A percentile compares a stretch with the other conserved stretches of the same genome.
Conservation (phyloP, 2,888 invertebrate species). For the Tenthredo livida region DNA sequence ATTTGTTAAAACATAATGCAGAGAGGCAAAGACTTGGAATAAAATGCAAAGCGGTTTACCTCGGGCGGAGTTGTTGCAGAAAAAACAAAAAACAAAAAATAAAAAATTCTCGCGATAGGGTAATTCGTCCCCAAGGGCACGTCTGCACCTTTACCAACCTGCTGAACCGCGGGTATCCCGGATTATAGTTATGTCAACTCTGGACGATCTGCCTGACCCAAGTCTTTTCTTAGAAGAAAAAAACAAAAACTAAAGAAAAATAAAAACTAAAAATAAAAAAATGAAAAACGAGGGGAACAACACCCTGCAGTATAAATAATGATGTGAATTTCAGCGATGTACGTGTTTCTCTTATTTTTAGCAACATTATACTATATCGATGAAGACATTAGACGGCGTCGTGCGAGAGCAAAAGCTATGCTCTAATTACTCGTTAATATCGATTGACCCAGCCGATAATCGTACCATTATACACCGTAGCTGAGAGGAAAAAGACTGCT, state of each 20-base stretch:
- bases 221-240: not conserved
- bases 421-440: not conserved
- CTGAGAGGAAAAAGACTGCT: not conserved
- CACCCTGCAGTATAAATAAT: not conserved
- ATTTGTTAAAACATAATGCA: not conserved
- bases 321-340: not conserved
- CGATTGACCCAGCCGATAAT: slow-evolving; percentile 5
- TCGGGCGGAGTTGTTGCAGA: not conserved
- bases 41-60: not conserved
- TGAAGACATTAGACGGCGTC: too few species aligned
- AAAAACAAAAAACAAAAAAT: not conserved
- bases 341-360: not conserved
- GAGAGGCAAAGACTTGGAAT: not conserved
- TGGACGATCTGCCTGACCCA: not conserved
- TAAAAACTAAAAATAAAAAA: too few species aligned
- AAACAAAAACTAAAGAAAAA: too few species aligned
- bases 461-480: not conserved
- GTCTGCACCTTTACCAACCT: slow-evolving; percentile 24
- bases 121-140: slow-evolving; percentile 28
- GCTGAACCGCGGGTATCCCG: not conserved
- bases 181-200: slow-evolving; percentile 19
- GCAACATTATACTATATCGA: not conserved
- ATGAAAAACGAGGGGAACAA: not conserved
- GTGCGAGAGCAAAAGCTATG: too few species aligned
- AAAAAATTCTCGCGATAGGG: not conserved